Conservation (phyloP, 2,797 vertebrate species). For the Tokudaia muenninki region DNA sequence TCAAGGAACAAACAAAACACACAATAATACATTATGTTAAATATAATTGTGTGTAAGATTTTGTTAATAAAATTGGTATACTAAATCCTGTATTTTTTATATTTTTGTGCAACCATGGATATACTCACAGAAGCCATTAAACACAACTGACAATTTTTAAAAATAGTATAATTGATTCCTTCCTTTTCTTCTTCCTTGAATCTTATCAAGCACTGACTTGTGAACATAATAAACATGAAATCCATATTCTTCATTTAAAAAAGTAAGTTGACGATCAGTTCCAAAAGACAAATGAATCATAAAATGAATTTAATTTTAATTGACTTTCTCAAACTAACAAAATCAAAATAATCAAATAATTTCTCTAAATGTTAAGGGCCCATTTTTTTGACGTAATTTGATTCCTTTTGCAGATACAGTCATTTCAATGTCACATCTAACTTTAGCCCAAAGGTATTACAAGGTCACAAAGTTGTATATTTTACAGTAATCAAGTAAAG, state of each 20-base stretch:
- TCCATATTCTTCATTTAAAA: not conserved
- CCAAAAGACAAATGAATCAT: constrained; percentile 25
- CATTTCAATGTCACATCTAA: not conserved
- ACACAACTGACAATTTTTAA: not conserved
- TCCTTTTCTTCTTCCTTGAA: not conserved
- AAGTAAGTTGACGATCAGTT: not conserved
- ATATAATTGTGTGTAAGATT: not conserved
- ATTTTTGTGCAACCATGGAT: not conserved
- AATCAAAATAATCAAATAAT: constrained; percentile 11
- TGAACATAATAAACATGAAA: constrained; percentile 30
- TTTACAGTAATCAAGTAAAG: not conserved
- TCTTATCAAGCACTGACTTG: not conserved
- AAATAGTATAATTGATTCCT: not conserved
- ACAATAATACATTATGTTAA: not conserved
- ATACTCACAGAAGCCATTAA: not conserved
- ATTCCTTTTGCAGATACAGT: not conserved
- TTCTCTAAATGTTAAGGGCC: not conserved
- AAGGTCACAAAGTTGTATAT: not conserved
- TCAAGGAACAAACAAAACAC: not conserved
- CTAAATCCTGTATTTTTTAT: not conserved
- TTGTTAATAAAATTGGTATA: too few species aligned
- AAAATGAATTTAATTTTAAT: constrained; percentile 21
- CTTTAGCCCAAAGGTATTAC: not conserved
- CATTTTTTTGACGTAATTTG: not conserved
- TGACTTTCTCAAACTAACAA: not conserved